Evolutionary conservation across 1,140 invertebrate species (phyloP), one percentile per base, ranked within the genome.

Genomic region (Leptinotarsa undecemlineata): DNA sequence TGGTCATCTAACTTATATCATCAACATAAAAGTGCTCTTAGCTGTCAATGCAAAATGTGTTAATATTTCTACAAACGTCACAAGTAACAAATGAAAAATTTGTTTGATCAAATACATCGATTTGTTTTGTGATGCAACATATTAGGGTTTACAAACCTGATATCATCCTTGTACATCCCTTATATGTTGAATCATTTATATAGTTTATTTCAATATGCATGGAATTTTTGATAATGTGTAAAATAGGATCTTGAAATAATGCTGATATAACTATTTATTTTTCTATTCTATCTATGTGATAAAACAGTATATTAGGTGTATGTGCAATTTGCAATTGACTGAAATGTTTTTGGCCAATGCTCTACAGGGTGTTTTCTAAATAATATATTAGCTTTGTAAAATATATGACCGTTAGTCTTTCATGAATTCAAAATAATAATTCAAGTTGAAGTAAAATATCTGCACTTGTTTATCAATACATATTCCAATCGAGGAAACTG

Each of bases 161-260:
- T 21, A 4, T 11, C 21, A 48, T 20, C 20, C 23, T 14, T 71
- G 21, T 47, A 71, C 15, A 71, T 19, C 21, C 20, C 60, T 70
- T 48, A 62, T 60, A 60, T 61, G 61, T 73, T 73, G 51, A 61
- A 48, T 73, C 47, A 73, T 73, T 73, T 78, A 78, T 79, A 79
- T 78, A 80, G 77, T 80, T 76, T 80, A 78, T 78, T 71, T 74
- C 72, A 74, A 72, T 74, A 62, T 77, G 71, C 51, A 69, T 75
- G 74, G 72, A 76, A 78, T 78, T 78, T 78, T 76, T 78, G 77
- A 78, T 74, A 66, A 13, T 66, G 51, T 17, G 51, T 57, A 15
- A 57, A 42, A 17, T 57, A 57, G 51, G 5, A 19, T 19, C n/a
- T 57, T 57, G 3, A 57, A 57, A 57, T 47, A 19, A 42, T 68